Base-by-base conservation (phyloP, 1,140 invertebrate species). In the Drosophila seguyi region DNA sequence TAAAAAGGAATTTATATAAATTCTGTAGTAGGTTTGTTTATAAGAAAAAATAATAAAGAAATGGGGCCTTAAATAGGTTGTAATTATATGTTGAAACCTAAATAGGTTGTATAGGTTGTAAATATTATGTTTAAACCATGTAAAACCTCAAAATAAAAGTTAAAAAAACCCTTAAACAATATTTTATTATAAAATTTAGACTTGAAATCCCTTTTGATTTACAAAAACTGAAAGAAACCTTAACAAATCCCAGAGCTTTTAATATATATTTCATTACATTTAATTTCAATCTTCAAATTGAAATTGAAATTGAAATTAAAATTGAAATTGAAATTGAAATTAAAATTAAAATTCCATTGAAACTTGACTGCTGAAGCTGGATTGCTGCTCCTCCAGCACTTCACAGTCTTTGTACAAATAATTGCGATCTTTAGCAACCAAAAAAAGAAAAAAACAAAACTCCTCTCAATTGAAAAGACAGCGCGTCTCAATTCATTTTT, bases 371-470 rank as follows among this genome's bases (percentile, higher is more conserved):
- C 25, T 45, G n/a, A n/a, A n/a, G n/a, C n/a, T 45, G 0, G 14
- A 45, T 20, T 8, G 42, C 20, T 13, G 34, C 34, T 36, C 34
- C 34, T 36, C 34, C 34, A 36, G 11, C 5, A 13, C 4, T 36
- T 13, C 39, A 42, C n/a, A 41, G 48, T 56, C 38, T 29, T 10
- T 16, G 13, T 45, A 44, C 22, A 53, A 67, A 69, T 69, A 67
- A 69, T 67, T 69, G 62, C 62, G 66, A 69, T 69, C 66, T 69
- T 68, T 68, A 29, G 66, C 38, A 34, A 16, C 29, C 5, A 52
- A 52, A 50, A 42, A 18, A 8, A 36, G 4, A 36, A 5, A 36
- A 38, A 18, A 18, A 41, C 16, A 20, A 36, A 11, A 13, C 50
- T 8, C 10, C 60, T 20, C 20, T 42, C 67, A 73, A 73, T 73